phyloP scores from a whole-genome alignment of 2,888 invertebrate species.

The Hydrotaea cyrtoneurina region DNA sequence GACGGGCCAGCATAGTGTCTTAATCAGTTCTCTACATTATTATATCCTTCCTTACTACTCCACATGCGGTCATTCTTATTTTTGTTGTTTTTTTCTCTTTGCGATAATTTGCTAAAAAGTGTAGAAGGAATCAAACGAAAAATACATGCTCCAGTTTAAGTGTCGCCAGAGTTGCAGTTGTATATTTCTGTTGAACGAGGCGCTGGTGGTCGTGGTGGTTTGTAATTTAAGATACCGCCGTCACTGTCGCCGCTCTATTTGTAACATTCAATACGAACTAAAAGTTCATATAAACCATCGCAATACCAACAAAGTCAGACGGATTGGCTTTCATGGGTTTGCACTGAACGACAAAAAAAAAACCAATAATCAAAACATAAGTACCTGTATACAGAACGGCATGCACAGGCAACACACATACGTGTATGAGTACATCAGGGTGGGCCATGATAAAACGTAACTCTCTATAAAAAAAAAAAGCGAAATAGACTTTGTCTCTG shows the following conservation, averaged over 20 bases:
- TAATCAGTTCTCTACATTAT: too few relatives aligned
- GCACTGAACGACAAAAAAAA: not conserved
- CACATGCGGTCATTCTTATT: conserved; percentile 2
- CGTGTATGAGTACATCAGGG: too few relatives aligned
- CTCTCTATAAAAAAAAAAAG: too few relatives aligned
- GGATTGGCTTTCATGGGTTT: conserved; percentile 16
- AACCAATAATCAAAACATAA: conserved; percentile 13
- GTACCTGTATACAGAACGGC: not conserved
- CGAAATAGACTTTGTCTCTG: too few relatives aligned
- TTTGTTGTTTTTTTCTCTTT: not conserved
- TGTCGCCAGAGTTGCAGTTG: conserved; percentile 59
- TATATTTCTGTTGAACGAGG: conserved; percentile 14
- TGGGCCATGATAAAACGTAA: too few relatives aligned
- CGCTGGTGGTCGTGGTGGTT: conserved; percentile 47
- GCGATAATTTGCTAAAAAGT: conserved; percentile 18
- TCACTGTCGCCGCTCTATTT: conserved; percentile 29
- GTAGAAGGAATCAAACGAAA: conserved; percentile 19
- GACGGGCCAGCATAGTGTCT: too few relatives aligned
- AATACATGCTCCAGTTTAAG: conserved; percentile 64
- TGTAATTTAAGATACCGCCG: conserved; percentile 64
- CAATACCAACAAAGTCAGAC: conserved; percentile 9
- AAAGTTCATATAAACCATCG: not conserved
- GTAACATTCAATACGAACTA: conserved; percentile 18
- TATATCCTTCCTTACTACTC: too few relatives aligned
- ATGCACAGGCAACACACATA: not conserved